A percentile compares a stretch with the other conserved stretches of the same genome.
Evolutionary conservation across 2,888 invertebrate species (phyloP).

Genomic region (Sarcophaga rosellei): DNA sequence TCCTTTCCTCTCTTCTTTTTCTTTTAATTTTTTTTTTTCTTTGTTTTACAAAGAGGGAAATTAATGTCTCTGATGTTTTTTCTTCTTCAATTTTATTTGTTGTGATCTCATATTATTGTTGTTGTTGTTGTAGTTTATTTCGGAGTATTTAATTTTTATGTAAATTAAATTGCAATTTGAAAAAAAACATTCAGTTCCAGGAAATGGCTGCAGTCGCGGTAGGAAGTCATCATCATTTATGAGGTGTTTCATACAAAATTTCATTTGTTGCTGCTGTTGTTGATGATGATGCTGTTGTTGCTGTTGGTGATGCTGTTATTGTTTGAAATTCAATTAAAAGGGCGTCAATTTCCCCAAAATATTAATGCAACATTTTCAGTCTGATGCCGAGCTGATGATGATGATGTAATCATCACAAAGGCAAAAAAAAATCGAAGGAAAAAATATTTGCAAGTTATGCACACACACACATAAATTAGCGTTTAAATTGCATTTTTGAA

Average conservation of each 20-base stretch:
- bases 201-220: slow-evolving; percentile 64
- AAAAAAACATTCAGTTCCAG: slow-evolving; percentile 35
- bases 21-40: slow-evolving; percentile 11
- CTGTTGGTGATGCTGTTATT: background rate
- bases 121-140: slow-evolving; percentile 25
- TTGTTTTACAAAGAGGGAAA: slow-evolving; percentile 53
- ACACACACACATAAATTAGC: no score
- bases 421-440: background rate
- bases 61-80: slow-evolving; percentile 60
- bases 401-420: slow-evolving; percentile 10
- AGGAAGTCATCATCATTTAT: slow-evolving; percentile 48
- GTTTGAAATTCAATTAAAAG: slow-evolving; percentile 45
- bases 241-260: slow-evolving; percentile 15
- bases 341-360: slow-evolving; percentile 5
- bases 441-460: no score
- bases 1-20: background rate
- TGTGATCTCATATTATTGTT: background rate
- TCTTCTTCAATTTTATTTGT: background rate
- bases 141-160: slow-evolving; percentile 59
- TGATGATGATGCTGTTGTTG: background rate
- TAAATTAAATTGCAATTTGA: slow-evolving; percentile 64
- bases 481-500: no score
- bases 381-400: background rate
- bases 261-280: background rate
- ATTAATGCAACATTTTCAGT: background rate